Percentiles rank a stretch among this genome's conserved stretches.
These are phyloP conservation scores for Siderastrea siderea DNA, from an alignment of 92 coral and sea anemone genomes.

Conservation along the genomic window DNA sequence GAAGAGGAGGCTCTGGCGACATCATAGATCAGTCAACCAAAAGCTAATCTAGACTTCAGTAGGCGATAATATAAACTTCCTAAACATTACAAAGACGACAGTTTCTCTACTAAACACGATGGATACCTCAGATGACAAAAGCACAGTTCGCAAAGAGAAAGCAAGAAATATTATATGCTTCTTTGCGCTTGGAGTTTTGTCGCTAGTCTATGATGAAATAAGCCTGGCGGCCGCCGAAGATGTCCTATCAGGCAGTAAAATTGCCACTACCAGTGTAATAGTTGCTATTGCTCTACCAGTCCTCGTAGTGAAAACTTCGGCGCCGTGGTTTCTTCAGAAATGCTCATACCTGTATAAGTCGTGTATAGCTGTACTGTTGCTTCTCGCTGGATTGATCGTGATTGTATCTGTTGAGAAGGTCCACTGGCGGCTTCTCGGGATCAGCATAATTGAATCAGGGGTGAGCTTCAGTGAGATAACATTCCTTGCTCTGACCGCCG, in stretches of 20 bases:
- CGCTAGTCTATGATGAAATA: slow-evolving; percentile 63
- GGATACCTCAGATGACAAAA: not conserved
- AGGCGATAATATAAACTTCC: not conserved
- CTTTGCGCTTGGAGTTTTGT: slow-evolving; percentile 47
- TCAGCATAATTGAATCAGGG: slow-evolving; percentile 62
- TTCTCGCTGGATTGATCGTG: slow-evolving; percentile 43
- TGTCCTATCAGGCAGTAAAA: slow-evolving; percentile 53
- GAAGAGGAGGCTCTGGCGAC: not conserved
- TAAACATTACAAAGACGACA: not conserved
- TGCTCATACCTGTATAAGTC: slow-evolving; percentile 49
- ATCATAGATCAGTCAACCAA: not conserved
- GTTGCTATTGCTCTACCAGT: slow-evolving; percentile 71
- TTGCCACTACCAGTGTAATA: slow-evolving; percentile 60
- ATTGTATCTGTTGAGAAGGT: slow-evolving; percentile 49
- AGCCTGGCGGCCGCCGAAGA: slow-evolving; percentile 67
- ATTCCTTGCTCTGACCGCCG: slow-evolving; percentile 68
- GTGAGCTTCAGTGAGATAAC: slow-evolving; percentile 67
- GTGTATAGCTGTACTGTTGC: slow-evolving; percentile 22
- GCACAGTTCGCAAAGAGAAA: slow-evolving; percentile 9
- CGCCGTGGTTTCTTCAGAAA: slow-evolving; percentile 73
- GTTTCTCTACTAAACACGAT: not conserved
- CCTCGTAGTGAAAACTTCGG: slow-evolving; percentile 41
- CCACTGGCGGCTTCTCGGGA: slow-evolving; percentile 55
- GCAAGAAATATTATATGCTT: slow-evolving; percentile 56
- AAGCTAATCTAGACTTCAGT: not conserved